Percentiles rank a stretch among this genome's conserved stretches.
These are phyloP conservation scores for Bombus waltoni DNA, from an alignment of 1,140 invertebrate genomes.

Conservation along the genomic window DNA sequence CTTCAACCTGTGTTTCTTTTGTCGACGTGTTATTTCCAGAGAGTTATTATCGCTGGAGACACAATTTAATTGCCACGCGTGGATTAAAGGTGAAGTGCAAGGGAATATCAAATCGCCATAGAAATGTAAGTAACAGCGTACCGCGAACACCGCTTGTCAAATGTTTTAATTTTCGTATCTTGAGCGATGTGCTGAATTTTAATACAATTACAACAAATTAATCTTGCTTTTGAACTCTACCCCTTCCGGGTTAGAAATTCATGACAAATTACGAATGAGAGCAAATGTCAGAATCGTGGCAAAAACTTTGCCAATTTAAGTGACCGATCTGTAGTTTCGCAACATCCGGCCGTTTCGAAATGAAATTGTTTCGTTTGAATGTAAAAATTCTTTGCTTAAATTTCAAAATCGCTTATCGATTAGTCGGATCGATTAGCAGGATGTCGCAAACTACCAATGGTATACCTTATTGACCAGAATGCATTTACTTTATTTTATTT, in stretches of 20 bases:
- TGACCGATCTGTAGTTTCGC: too few species aligned
- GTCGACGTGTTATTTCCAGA: neutral
- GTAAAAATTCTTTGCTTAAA: neutral
- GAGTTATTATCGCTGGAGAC: conserved; percentile 11
- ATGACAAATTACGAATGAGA: neutral
- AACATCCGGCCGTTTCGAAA: neutral
- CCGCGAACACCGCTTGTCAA: neutral
- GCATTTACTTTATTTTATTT: too few species aligned
- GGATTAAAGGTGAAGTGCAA: neutral
- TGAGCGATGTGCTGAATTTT: neutral
- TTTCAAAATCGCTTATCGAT: neutral
- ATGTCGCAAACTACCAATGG: too few species aligned
- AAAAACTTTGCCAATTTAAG: too few species aligned
- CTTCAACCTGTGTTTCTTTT: neutral
- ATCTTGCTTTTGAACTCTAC: too few species aligned
- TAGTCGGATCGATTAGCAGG: too few species aligned
- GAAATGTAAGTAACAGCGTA: too few species aligned
- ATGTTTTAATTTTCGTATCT: neutral
- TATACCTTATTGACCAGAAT: too few species aligned
- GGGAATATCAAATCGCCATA: neutral
- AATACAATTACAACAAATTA: neutral
- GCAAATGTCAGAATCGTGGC: neutral
- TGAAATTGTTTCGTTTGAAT: neutral
- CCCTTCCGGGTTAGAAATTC: neutral
- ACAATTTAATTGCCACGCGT: neutral